Percentiles rank a stretch among this genome's conserved stretches.
Evolutionary conservation across 2,888 invertebrate genomes (phyloP).

Genomic region (Chymomyza fuscimana): DNA sequence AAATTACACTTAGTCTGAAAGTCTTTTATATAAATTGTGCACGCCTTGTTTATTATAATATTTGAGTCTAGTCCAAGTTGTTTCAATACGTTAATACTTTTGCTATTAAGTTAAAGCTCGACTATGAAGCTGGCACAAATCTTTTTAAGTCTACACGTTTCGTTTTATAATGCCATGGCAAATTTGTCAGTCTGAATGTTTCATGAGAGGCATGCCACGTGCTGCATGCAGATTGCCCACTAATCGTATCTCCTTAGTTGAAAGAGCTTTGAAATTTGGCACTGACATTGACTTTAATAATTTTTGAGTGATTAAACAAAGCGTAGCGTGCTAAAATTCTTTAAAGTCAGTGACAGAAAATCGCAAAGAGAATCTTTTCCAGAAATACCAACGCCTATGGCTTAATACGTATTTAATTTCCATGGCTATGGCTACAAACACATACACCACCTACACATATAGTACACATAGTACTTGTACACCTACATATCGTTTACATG

Average conservation of each 20-base stretch:
- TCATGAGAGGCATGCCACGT: not conserved
- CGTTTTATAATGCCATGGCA: not conserved
- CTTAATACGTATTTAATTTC: not conserved
- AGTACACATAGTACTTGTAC: not conserved
- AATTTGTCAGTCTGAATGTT: not conserved
- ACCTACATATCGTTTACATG: slow-evolving; percentile 29
- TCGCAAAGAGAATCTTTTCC: not conserved
- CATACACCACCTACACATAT: not conserved
- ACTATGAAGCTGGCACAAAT: no score
- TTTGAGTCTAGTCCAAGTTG: no score
- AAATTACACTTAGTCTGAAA: no score
- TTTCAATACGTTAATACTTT: no score
- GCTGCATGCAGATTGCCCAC: not conserved
- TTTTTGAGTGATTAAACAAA: not conserved
- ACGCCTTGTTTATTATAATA: no score
- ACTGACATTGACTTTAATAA: not conserved
- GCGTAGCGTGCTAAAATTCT: not conserved
- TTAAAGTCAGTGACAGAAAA: not conserved
- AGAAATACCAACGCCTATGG: not conserved
- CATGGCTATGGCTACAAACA: not conserved
- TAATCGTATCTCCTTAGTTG: not conserved
- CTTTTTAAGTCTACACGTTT: not conserved
- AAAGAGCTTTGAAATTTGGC: not conserved
- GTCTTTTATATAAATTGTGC: no score
- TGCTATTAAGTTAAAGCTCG: no score